phyloP scores from a whole-genome alignment of 23 tunicate genomes.

The Trididemnum miniatum region DNA sequence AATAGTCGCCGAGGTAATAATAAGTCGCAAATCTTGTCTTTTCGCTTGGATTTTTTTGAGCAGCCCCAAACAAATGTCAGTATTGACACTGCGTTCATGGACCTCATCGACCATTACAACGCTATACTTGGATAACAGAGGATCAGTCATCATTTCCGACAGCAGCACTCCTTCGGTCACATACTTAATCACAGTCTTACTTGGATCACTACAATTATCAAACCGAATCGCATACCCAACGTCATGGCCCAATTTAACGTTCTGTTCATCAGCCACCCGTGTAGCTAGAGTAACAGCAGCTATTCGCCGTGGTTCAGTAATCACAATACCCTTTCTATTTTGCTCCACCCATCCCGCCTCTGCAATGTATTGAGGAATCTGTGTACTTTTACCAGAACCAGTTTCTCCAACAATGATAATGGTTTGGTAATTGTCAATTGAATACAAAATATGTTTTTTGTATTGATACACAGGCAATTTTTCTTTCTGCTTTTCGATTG shows the following conservation, averaged over 20 bases:
- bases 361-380: conserved; percentile 86
- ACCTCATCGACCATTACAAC: conserved; percentile 92
- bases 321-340: conserved; percentile 46
- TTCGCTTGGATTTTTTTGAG: conserved; percentile 87
- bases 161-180: conserved; percentile 94
- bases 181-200: conserved; percentile 59
- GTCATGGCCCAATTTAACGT: conserved; percentile 51
- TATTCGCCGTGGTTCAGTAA: conserved; percentile 83
- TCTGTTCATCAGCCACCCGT: conserved; percentile 79
- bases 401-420: conserved; percentile 93
- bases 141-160: conserved; percentile 92
- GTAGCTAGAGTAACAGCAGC: conserved; percentile 87
- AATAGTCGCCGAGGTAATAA: conserved; percentile 85
- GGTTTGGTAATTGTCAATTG: conserved; percentile 61
- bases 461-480: conserved; percentile 79
- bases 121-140: conserved; percentile 63
- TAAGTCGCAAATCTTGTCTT: conserved; percentile 73
- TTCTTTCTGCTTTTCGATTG: conserved; percentile 74
- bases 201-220: conserved; percentile 56
- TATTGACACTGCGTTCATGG: conserved; percentile 90
- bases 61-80: conserved; percentile 87
- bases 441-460: conserved; percentile 76
- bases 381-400: conserved; percentile 94
- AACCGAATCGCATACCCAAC: conserved; percentile 95
- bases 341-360: conserved; percentile 81